These are phyloP conservation scores for Pao palembangensis DNA, from an alignment of 2,113 vertebrate species.

Conservation along the genomic window DNA sequence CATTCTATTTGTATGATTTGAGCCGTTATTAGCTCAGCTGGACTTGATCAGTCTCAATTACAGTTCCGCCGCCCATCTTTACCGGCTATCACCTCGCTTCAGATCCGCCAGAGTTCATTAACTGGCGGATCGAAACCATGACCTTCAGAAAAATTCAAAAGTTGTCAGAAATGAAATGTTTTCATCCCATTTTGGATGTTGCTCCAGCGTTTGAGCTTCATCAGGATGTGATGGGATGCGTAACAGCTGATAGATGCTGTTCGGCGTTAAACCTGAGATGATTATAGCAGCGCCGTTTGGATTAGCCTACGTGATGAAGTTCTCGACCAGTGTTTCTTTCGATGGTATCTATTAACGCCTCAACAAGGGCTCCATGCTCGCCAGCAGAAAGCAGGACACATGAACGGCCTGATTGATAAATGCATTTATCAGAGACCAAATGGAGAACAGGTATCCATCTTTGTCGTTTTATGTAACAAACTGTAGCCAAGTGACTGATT, in stretches of 20 bases:
- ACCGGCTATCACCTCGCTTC: constrained; percentile 2
- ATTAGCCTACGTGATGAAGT: constrained; percentile 18
- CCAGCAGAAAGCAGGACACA: background rate
- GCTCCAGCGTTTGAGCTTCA: background rate
- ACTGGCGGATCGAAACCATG: background rate
- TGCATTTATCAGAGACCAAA: no score
- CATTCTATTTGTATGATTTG: constrained; percentile 42
- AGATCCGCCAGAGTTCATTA: background rate
- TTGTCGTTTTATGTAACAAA: no score
- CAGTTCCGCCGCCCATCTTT: constrained; percentile 1
- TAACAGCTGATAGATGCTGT: background rate
- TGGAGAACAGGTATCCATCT: no score
- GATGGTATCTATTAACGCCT: constrained; percentile 59
- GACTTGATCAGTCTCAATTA: constrained; percentile 14
- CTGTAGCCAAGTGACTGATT: no score
- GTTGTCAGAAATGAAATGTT: background rate
- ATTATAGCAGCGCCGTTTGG: constrained; percentile 5
- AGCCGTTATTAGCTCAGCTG: constrained; percentile 1
- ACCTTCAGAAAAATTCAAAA: background rate
- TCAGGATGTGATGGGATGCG: background rate
- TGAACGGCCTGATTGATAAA: background rate
- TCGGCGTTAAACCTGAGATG: background rate
- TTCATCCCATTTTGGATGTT: background rate
- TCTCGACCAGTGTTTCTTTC: constrained; percentile 6
- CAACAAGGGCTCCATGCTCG: background rate